Evolutionary conservation across 2,113 vertebrate species (phyloP).

Genomic region (Phyllostomus hastatus): DNA sequence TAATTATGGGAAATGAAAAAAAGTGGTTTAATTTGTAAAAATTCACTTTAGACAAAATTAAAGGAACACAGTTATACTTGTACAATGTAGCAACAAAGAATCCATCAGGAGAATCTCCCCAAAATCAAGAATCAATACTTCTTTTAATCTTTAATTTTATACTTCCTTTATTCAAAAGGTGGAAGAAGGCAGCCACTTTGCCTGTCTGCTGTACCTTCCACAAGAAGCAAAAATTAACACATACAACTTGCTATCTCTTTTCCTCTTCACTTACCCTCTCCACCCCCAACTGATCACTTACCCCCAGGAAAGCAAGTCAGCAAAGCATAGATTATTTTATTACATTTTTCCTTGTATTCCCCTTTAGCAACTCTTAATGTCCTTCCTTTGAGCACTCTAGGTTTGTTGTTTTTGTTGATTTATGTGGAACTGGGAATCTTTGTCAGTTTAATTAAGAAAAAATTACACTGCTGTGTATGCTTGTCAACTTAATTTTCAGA

Average conservation of each 20-base stretch:
- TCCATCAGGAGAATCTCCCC: not conserved
- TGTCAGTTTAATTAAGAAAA: conserved; percentile 72
- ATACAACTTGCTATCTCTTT: not conserved
- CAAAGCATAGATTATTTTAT: not conserved
- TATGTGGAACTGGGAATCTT: conserved; percentile 58
- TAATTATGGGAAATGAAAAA: not conserved
- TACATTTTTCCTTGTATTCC: not conserved
- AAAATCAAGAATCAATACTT: not conserved
- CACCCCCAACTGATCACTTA: not conserved
- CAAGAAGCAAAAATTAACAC: not conserved
- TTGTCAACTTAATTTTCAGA: conserved; percentile 60
- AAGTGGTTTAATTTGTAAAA: not conserved
- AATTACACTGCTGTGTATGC: conserved; percentile 33
- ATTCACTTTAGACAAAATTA: not conserved
- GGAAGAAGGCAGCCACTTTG: not conserved
- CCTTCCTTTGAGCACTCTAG: not conserved
- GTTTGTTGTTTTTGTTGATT: conserved; percentile 55
- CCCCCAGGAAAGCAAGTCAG: not conserved
- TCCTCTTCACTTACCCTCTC: not conserved
- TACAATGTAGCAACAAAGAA: not conserved
- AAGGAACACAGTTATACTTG: not conserved
- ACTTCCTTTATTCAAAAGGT: not conserved
- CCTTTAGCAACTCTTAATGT: conserved; percentile 1
- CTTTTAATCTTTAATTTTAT: not conserved
- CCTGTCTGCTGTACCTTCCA: not conserved